These are phyloP conservation scores for Rhinatrema bivittatum DNA, from an alignment of 2,797 vertebrate genomes.

Conservation along the genomic window DNA sequence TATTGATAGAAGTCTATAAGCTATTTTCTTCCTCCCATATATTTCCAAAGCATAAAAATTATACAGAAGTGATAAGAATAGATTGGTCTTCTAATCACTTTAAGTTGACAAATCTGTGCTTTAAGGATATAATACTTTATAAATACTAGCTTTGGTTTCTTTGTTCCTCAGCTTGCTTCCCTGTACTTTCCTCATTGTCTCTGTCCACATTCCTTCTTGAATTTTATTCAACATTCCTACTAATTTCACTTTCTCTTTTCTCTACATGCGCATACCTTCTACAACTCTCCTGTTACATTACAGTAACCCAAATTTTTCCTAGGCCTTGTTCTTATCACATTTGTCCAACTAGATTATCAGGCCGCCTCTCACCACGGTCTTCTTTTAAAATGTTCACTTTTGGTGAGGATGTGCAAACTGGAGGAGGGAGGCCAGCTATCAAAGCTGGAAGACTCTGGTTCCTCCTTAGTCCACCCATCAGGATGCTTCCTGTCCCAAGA, in stretches of 20 bases:
- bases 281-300: conserved; percentile 28
- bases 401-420: conserved; percentile 49
- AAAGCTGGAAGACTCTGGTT: conserved; percentile 91
- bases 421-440: conserved; percentile 63
- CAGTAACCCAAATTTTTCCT: background rate
- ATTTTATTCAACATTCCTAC: background rate
- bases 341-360: background rate
- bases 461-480: conserved; percentile 80
- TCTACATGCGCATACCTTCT: conserved; percentile 37
- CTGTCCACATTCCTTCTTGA: background rate
- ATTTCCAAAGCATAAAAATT: too few species aligned
- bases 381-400: conserved; percentile 70
- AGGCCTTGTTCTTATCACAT: conserved; percentile 14
- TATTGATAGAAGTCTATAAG: too few species aligned
- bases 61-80: too few species aligned
- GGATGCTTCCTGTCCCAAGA: conserved; percentile 71
- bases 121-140: too few species aligned
- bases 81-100: too few species aligned
- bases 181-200: background rate
- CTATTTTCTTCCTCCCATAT: too few species aligned
- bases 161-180: too few species aligned
- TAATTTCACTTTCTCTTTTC: background rate
- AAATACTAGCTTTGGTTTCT: too few species aligned
- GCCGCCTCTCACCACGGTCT: conserved; percentile 22
- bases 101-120: too few species aligned